Base-by-base conservation (phyloP, 2,797 vertebrate genomes). In the Coreius guichenoti region DNA sequence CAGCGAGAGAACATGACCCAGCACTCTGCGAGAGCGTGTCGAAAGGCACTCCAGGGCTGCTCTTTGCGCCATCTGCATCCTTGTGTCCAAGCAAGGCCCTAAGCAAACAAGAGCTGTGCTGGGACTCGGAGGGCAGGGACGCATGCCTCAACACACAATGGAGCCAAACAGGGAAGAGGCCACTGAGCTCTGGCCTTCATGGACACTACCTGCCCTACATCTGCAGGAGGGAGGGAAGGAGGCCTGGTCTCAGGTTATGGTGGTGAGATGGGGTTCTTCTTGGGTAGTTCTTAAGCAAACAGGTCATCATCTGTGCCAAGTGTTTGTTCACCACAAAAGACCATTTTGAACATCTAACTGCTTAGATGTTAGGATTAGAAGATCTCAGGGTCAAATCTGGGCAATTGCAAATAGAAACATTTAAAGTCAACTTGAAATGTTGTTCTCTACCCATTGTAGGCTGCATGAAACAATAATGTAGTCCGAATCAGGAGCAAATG, bases 1-100 rank as follows among this genome's bases (percentile, higher is more conserved):
- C 95, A 94, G 95, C 80, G 75, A 96, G 91, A 96, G 97, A 98
- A 98, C 96, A 98, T 96, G 97, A 96, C 96, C 96, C 96, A 96
- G 96, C 96, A 97, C 96, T 96, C 95, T 92, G 92, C 92, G 92
- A 92, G 95, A 90, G 96, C 95, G 94, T 94, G 93, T 97, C 91
- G 93, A 95, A 96, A 96, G 95, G 92, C 95, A 96, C 96, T 97
- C 96, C 92, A 92, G 95, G 95, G 96, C 95, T 94, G 91, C 93
- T 94, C 94, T 92, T 93, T 92, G 93, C 94, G 95, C 94, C 93
- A 94, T 95, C 93, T 94, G 94, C 93, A 95, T 95, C 92, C 92
- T 90, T 89, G 90, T 94, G 94, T 95, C 94, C 92, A 88, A 93
- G 92, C 89, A 91, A 89, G 91, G 94, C 91, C 93, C 93, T 94